phyloP scores from a whole-genome alignment of 2,797 vertebrate genomes.

The Euphonia xanthogaster region DNA sequence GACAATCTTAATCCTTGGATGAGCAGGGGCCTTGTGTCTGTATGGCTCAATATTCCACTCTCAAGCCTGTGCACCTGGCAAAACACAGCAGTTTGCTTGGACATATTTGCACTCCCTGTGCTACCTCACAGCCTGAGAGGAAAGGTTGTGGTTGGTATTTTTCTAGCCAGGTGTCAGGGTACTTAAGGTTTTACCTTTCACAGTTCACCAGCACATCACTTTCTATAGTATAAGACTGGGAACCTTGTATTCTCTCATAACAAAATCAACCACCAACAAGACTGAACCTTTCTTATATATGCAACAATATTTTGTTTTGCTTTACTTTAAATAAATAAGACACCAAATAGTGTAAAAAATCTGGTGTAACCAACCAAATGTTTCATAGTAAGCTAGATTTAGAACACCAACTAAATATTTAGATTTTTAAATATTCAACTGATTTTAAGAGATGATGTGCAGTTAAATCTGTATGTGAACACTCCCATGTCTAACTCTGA shows the following conservation, averaged over 20 bases:
- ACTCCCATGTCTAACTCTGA: neutral
- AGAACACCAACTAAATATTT: neutral
- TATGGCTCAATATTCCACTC: accelerated
- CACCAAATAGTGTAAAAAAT: neutral
- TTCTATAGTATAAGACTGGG: neutral
- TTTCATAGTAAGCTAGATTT: neutral
- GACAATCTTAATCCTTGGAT: neutral
- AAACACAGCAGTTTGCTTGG: neutral
- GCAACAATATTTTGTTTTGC: neutral
- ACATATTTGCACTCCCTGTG: neutral
- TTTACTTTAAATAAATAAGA: neutral
- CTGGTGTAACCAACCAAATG: neutral
- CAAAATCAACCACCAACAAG: neutral
- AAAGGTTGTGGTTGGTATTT: neutral
- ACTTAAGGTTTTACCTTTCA: neutral
- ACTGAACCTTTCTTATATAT: neutral
- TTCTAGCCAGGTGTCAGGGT: neutral
- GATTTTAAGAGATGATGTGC: neutral
- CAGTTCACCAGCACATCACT: neutral
- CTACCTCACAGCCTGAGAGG: neutral
- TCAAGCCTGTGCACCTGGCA: neutral
- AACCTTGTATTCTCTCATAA: neutral
- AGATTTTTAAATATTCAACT: neutral
- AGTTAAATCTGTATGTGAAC: neutral
- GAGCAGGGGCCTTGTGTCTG: neutral